phyloP scores from a whole-genome alignment of 64 coral and sea anemone species.

The Porites lutea region DNA sequence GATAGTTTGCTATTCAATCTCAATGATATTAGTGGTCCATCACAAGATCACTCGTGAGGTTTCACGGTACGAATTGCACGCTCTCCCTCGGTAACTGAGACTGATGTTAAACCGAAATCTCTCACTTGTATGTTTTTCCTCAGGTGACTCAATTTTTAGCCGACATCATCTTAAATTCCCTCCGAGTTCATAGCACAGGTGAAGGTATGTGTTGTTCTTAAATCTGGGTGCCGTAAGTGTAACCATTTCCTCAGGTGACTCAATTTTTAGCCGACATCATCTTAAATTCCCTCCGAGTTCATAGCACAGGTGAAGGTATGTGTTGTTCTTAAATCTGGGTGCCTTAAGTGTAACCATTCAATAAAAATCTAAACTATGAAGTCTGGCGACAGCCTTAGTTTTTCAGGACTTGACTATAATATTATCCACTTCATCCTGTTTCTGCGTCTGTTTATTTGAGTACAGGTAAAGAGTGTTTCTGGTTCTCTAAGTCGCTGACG shows the following conservation, averaged over 20 bases:
- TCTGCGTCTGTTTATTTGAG: no score
- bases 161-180: conserved; percentile 81
- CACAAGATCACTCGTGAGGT: no score
- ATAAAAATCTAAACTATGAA: no score
- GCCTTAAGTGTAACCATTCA: background rate
- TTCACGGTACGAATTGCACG: no score
- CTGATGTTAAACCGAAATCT: background rate
- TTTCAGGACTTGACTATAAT: no score
- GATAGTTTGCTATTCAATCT: no score
- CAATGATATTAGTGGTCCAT: no score
- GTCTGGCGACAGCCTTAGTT: no score
- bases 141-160: conserved; percentile 82
- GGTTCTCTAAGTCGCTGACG: no score
- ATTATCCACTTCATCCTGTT: no score
- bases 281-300: conserved; percentile 79
- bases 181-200: conserved; percentile 79
- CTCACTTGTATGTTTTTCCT: background rate
- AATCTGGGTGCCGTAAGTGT: background rate
- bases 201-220: conserved; percentile 69
- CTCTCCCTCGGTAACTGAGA: no score
- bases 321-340: background rate
- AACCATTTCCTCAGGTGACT: conserved; percentile 70
- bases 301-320: conserved; percentile 91
- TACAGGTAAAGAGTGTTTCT: no score
- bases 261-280: conserved; percentile 77